Evolutionary conservation across 30 jellyfish, hydroid and myxozoan genomes (phyloP).

Genomic region (Hydractinia echinata): DNA sequence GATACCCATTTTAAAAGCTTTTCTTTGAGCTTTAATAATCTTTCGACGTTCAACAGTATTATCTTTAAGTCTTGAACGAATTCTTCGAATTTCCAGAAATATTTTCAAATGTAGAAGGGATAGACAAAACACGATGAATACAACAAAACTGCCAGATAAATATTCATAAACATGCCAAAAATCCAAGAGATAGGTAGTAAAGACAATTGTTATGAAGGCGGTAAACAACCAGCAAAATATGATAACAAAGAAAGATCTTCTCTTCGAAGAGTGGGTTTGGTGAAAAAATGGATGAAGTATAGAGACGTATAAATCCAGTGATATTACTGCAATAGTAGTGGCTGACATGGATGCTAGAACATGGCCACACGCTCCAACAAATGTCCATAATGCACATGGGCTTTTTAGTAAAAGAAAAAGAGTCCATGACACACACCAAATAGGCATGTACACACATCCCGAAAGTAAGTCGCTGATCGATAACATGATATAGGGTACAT

Average conservation of each 20-base stretch:
- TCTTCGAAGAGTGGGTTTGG: neutral
- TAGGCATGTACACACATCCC: neutral
- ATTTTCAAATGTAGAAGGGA: neutral
- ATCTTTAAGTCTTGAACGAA: neutral
- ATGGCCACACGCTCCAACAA: neutral
- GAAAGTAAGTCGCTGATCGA: neutral
- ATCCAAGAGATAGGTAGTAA: neutral
- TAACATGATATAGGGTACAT: neutral
- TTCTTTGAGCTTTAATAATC: neutral
- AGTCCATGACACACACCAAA: neutral
- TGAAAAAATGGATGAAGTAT: neutral
- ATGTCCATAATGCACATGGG: neutral
- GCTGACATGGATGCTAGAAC: neutral
- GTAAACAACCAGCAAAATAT: neutral
- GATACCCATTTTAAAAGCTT: neutral
- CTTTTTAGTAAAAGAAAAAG: neutral
- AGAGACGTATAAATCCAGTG: slow-evolving; percentile 1
- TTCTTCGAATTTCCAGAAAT: neutral
- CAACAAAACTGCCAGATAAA: neutral
- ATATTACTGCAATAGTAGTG: neutral
- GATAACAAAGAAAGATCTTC: neutral
- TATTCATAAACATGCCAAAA: neutral
- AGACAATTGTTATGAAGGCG: neutral
- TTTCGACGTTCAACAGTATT: neutral
- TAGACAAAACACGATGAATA: neutral